Evolutionary conservation across 2,888 invertebrate genomes (phyloP), one percentile per base, ranked within the genome.

Genomic region (Panzeria rudis): DNA sequence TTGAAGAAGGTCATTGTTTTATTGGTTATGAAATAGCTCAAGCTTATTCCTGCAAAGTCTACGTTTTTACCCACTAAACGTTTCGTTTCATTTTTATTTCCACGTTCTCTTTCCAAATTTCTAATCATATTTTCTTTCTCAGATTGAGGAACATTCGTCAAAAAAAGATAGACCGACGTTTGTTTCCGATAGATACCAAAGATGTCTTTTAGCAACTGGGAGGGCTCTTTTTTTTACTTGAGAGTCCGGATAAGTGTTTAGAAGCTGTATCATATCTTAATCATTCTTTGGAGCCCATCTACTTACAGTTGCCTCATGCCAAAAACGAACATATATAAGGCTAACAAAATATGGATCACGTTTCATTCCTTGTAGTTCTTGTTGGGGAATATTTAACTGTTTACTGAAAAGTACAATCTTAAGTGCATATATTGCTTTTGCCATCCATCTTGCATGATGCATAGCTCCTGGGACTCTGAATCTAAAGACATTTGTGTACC

Each of bases 191-290:
- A 41, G 41, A 41, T 62, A 41, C 23, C 62, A 62, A 23, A 62
- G 15, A 11, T 38, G 41, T 6, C 38, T 62, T n/a, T 38, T 41
- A 41, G 23, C 38, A 62, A 41, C 62, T 62, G 41, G 15, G 62
- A 41, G 23, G 11, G 23, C 41, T n/a, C 35, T 35, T 59, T 32
- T 29, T 59, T 32, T 59, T 56, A 2, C 32, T 32, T 56, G 5
- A 11, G 13, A 20, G 17, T 59, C 56, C 15, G 32, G 32, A 29
- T 62, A 62, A 62, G 62, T 62, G 20, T 41, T 41, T 8, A 62
- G 13, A 62, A 62, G 62, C 41, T 62, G 62, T 62, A 41, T 23
- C 66, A 66, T 66, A 66, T 29, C 8, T 8, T 47, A 66, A 29
- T 66, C 17, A 47, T 47, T n/a, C 44, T n/a, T 47, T 47, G 13